These are phyloP conservation scores for Tachyglossus aculeatus DNA, from an alignment of 2,797 vertebrate species.

Conservation along the genomic window DNA sequence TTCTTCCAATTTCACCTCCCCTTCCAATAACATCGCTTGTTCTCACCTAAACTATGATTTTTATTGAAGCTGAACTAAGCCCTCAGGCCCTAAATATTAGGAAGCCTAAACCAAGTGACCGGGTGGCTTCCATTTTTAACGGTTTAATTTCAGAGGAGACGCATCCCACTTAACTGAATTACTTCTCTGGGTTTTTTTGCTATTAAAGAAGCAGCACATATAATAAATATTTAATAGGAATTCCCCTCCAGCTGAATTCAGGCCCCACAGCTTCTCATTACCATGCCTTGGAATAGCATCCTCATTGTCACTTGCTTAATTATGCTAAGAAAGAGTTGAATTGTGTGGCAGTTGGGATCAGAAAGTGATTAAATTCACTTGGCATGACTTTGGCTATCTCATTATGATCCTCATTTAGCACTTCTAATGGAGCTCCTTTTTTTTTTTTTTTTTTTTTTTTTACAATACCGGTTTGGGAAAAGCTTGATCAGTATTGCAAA, in stretches of 20 bases:
- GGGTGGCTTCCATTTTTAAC: slow-evolving; percentile 66
- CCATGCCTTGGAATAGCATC: slow-evolving; percentile 79
- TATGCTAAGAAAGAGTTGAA: slow-evolving; percentile 80
- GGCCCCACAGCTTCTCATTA: slow-evolving; percentile 82
- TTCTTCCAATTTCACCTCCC: slow-evolving; percentile 13
- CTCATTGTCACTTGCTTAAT: slow-evolving; percentile 85
- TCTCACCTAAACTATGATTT: slow-evolving; percentile 52
- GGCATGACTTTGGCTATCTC: slow-evolving; percentile 81
- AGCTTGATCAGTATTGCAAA: slow-evolving; percentile 49
- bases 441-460: slow-evolving; percentile 35
- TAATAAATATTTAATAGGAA: slow-evolving; percentile 88
- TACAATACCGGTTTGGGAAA: slow-evolving; percentile 60
- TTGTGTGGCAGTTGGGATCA: slow-evolving; percentile 78
- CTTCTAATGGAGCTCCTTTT: slow-evolving; percentile 77
- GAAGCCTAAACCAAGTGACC: slow-evolving; percentile 53
- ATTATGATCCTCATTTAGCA: slow-evolving; percentile 82
- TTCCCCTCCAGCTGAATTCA: slow-evolving; percentile 78
- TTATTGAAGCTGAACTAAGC: slow-evolving; percentile 61
- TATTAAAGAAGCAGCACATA: slow-evolving; percentile 74
- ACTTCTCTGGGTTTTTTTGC: slow-evolving; percentile 71
- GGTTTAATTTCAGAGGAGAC: slow-evolving; percentile 72
- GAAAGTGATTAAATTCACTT: slow-evolving; percentile 86
- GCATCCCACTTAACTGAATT: slow-evolving; percentile 68
- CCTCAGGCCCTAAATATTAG: slow-evolving; percentile 63
- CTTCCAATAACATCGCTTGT: slow-evolving; percentile 30